These are phyloP conservation scores for Microvelia longipes DNA, from an alignment of 1,140 invertebrate genomes.

Conservation along the genomic window DNA sequence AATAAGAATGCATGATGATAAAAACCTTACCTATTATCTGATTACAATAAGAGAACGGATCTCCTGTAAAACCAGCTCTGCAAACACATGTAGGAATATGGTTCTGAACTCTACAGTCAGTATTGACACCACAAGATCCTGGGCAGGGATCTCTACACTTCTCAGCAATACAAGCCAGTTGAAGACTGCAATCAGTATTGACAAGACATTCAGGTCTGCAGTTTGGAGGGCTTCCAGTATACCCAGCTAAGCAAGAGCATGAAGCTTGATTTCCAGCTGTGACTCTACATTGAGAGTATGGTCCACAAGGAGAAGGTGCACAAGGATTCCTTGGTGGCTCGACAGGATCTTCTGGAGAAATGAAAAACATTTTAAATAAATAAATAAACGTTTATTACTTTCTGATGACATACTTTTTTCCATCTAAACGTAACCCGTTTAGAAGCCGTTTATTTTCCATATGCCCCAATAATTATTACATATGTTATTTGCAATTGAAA, in stretches of 20 bases:
- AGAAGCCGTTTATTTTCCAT: no score
- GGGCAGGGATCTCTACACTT: conserved; percentile 61
- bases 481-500: no score
- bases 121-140: conserved; percentile 50
- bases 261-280: conserved; percentile 24
- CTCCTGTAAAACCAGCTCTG: conserved; percentile 45
- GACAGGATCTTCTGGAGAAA: conserved; percentile 9
- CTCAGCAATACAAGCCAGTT: conserved; percentile 50
- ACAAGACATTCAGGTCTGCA: conserved; percentile 48
- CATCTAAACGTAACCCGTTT: no score
- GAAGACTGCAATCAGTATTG: conserved; percentile 44
- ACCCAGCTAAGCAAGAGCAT: conserved; percentile 43
- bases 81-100: conserved; percentile 58
- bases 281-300: conserved; percentile 48
- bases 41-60: conserved; percentile 41
- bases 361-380: no score
- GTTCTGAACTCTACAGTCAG: conserved; percentile 51
- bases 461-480: no score
- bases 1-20: no score
- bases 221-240: conserved; percentile 44
- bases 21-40: not conserved
- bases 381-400: no score
- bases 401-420: no score
- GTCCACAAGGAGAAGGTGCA: conserved; percentile 47
- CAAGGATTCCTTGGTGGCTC: conserved; percentile 27